Conservation (phyloP, 1,140 invertebrate genomes). For the Myzus persicae region DNA sequence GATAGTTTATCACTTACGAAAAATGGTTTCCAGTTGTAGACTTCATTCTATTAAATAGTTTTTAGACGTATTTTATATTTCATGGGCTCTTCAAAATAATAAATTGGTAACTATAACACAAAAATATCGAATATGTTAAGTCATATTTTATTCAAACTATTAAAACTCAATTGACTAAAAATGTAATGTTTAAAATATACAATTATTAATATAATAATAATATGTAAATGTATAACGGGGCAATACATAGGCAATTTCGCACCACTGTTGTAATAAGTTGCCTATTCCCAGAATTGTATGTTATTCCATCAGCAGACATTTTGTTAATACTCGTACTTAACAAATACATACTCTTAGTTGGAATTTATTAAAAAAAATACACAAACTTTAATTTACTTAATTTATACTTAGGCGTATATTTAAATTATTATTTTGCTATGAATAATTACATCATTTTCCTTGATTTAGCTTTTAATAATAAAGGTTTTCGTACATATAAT, state of each 20-base stretch:
- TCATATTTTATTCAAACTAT: neutral
- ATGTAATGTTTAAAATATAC: neutral
- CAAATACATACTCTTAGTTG: no score
- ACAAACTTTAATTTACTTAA: no score
- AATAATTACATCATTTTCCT: neutral
- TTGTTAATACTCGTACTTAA: no score
- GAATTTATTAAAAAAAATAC: no score
- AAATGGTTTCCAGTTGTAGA: neutral
- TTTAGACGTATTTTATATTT: neutral
- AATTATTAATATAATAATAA: neutral
- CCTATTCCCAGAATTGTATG: neutral
- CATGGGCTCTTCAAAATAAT: neutral
- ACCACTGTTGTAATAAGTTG: neutral
- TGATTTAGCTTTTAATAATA: neutral
- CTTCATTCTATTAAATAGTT: neutral
- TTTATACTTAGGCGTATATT: no score
- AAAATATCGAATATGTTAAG: neutral
- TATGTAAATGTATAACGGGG: neutral
- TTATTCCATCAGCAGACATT: neutral
- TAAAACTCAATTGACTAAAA: neutral
- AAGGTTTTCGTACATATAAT: neutral
- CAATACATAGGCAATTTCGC: neutral
- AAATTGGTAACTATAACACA: neutral
- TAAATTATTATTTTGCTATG: no score
- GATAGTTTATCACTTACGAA: neutral